A percentile compares a stretch with the other conserved stretches of the same genome.
phyloP scores from a whole-genome alignment of 2,113 vertebrate species.

The Siniperca chuatsi region DNA sequence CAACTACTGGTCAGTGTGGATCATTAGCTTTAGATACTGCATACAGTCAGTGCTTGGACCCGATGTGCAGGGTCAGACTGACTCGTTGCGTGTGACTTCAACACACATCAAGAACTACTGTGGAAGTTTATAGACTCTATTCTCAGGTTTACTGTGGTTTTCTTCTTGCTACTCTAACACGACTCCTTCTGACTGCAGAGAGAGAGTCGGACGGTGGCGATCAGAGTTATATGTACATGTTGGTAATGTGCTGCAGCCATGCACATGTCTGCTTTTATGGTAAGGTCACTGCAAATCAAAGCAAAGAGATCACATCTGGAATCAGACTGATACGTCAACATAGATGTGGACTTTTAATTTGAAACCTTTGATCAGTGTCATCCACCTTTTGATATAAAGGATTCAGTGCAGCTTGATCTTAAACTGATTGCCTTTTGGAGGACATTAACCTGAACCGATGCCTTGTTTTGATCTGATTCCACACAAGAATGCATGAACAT shows the following conservation, averaged over 20 bases:
- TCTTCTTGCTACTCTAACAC: not conserved
- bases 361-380: conserved; percentile 16
- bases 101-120: not conserved
- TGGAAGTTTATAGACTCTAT: not conserved
- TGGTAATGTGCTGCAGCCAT: not conserved
- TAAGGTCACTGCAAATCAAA: conserved; percentile 36
- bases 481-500: not conserved
- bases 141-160: conserved; percentile 42
- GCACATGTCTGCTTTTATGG: conserved; percentile 36
- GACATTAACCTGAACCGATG: not conserved
- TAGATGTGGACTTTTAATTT: not conserved
- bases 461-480: not conserved
- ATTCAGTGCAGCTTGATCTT: not conserved
- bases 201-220: not conserved
- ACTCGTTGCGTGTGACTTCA: not conserved
- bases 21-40: not conserved
- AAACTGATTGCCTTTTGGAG: not conserved
- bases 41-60: conserved; percentile 9
- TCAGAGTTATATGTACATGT: not conserved
- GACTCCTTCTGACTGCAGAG: conserved; percentile 2
- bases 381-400: not conserved
- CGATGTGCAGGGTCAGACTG: not conserved
- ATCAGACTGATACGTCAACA: not conserved
- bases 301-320: conserved; percentile 12
- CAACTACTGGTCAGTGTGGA: not conserved